Evolutionary conservation across 2,888 invertebrate genomes (phyloP).

Genomic region (Octonoba sinensis): DNA sequence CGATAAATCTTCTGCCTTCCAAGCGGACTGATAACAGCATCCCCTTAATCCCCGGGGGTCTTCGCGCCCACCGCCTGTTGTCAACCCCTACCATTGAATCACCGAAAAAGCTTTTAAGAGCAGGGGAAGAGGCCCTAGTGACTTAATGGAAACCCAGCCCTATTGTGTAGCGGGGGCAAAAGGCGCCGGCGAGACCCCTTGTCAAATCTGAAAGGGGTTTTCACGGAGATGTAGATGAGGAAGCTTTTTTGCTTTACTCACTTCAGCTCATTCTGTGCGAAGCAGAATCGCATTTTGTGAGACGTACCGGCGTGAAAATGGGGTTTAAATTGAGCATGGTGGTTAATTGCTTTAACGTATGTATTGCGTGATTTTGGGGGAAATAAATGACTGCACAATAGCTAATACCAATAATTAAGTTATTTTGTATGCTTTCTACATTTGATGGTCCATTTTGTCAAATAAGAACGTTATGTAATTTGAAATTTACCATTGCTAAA

Average conservation of each 20-base stretch:
- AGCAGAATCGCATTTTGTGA: conserved; percentile 1
- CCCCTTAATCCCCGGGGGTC: conserved; percentile 29
- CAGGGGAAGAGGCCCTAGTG: conserved; percentile 23
- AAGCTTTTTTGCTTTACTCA: not conserved
- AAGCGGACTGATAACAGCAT: conserved; percentile 30
- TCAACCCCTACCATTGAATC: conserved; percentile 16
- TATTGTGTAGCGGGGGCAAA: conserved; percentile 40
- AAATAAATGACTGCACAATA: no score
- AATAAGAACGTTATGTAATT: no score
- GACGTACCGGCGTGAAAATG: conserved; percentile 13
- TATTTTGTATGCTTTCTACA: no score
- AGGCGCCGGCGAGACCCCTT: conserved; percentile 30
- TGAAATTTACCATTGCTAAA: no score
- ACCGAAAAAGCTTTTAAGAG: conserved; percentile 63
- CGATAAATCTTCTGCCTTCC: conserved; percentile 47
- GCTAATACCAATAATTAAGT: no score
- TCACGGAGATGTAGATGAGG: conserved; percentile 2
- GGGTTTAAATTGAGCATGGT: not conserved
- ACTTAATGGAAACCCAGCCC: conserved; percentile 56
- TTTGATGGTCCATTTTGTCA: no score
- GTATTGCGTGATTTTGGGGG: no score
- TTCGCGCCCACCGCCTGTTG: not conserved
- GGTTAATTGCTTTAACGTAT: no score
- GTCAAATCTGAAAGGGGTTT: conserved; percentile 52
- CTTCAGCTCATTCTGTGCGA: not conserved